These are phyloP conservation scores for Gisinianus flammeolus DNA, from an alignment of 2,888 invertebrate genomes.

Conservation along the genomic window DNA sequence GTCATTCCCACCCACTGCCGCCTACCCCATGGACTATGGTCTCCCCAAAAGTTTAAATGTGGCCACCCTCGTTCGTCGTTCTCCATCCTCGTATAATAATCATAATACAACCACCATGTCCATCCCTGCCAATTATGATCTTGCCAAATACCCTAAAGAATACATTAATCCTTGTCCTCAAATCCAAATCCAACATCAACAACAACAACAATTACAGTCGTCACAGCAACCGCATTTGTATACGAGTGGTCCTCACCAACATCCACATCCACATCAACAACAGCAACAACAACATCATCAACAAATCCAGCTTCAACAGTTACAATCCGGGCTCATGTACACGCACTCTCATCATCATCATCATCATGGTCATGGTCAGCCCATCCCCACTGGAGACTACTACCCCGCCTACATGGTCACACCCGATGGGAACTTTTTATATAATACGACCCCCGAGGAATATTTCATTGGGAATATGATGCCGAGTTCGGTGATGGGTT, in stretches of 20 bases:
- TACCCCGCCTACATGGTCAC: constrained; percentile 36
- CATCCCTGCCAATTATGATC: constrained; percentile 56
- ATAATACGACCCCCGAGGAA: constrained; percentile 10
- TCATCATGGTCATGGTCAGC: constrained; percentile 4
- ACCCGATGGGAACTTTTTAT: constrained; percentile 27
- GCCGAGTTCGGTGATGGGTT: not conserved
- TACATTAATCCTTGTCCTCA: constrained; percentile 53
- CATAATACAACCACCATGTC: constrained; percentile 10
- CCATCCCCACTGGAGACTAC: constrained; percentile 41
- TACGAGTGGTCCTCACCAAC: not conserved
- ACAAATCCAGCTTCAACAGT: not conserved
- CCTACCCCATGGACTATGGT: constrained; percentile 45
- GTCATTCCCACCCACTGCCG: constrained; percentile 41
- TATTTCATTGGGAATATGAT: not conserved
- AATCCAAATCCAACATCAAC: not conserved
- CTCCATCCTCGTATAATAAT: constrained; percentile 70
- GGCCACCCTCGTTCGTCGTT: constrained; percentile 65
- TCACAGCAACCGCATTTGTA: constrained; percentile 17
- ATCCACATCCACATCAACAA: not conserved
- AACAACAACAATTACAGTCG: not conserved
- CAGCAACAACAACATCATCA: constrained; percentile 3
- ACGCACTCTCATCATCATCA: not conserved
- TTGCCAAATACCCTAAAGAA: constrained; percentile 58
- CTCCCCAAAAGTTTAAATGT: constrained; percentile 44
- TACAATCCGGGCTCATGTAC: not conserved